Evolutionary conservation across 2,888 invertebrate species (phyloP), one percentile per base, ranked within the genome.

Genomic region (Leucophora obtusa): DNA sequence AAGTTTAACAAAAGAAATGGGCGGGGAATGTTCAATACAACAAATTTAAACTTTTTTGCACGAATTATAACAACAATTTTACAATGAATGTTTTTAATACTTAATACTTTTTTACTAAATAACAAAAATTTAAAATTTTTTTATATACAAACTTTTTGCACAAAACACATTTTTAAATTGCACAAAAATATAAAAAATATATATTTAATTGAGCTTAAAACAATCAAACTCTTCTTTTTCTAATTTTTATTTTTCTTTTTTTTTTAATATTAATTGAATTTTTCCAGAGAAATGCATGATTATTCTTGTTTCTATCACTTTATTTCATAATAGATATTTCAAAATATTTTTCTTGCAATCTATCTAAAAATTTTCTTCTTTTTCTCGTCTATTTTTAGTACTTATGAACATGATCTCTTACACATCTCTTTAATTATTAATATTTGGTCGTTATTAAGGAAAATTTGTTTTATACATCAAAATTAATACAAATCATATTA

Each of bases 161-260:
- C 81, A 77, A 73, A 63, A 73, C 4, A 66, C 60, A 66, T 74
- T 81, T 77, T 81, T 73, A 18, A 81, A 65, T 70, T 81, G 81
- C 81, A 81, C 81, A 73, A 81, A 28, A 6, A 28, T 4, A 28
- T 28, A 28, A 50, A 17, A 69, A 71, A 47, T 2, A 65, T 71
- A 47, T 21, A 33, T 75, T 78, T 78, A 72, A 74, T 86, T 79
- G 84, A 85, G 86, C 85, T 85, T 82, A 82, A 78, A 81, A 84
- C 81, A 85, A 86, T 84, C 84, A 82, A 76, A 82, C 28, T 74
- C 65, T 59, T 70, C 2, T 68, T 58, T 51, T 65, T 24, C 21
- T 74, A 18, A 15, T 60, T 28, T 65, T 38, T 11, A n/a, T 50
- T 53, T 50, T 3, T 18, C 59, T 28, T 65, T 38, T 11, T 17